Evolutionary conservation across 2,888 invertebrate species (phyloP), one percentile per base, ranked within the genome.

Genomic region (Cacoxenus indagator): DNA sequence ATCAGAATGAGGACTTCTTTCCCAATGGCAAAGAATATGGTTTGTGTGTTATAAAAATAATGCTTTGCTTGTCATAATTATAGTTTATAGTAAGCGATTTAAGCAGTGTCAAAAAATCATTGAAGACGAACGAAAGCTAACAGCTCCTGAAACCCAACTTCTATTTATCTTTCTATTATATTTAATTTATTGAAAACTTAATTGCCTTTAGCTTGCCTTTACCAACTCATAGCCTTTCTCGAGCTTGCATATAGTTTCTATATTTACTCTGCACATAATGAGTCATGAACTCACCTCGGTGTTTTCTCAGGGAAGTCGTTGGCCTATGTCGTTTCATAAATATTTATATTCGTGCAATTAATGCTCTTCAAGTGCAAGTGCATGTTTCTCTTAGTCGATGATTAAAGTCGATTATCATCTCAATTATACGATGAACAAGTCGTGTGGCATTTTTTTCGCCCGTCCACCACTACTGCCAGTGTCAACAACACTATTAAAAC

Each of bases 1-100:
- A 95, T 89, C 84, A 84, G 76, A 84, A 85, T 72, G 88, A 88
- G 74, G 85, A 86, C 79, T 88, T 87, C 76, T 78, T 87, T 75
- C 85, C 87, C 37, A 37, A 37, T 37, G 88, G 85, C 83, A 82
- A 80, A 70, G 87, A 88, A 88, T 86, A 87, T 74, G 88, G 88
- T 88, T 88, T 84, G 88, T 87, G 68, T 67, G 27, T 26, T 37
- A n/a, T 37, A 14, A 37, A 37, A 37, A 14, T 37, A 37, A 37
- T 37, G 8, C 14, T 8, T 37, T 37, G 8, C 8, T 1, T 37
- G 8, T 37, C 8, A 37, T 37, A 37, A 37, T 37, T 37, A 37
- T 37, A 4, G 2, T 1, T 37, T n/a, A n/a, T n/a, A n/a, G n/a
- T n/a, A n/a, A n/a, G n/a, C n/a, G n/a, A n/a, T n/a, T n/a, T n/a